A percentile compares a stretch with the other conserved stretches of the same genome.
These are phyloP conservation scores for Hypotaenidia philippensis DNA, from an alignment of 2,797 vertebrate species.

Conservation along the genomic window DNA sequence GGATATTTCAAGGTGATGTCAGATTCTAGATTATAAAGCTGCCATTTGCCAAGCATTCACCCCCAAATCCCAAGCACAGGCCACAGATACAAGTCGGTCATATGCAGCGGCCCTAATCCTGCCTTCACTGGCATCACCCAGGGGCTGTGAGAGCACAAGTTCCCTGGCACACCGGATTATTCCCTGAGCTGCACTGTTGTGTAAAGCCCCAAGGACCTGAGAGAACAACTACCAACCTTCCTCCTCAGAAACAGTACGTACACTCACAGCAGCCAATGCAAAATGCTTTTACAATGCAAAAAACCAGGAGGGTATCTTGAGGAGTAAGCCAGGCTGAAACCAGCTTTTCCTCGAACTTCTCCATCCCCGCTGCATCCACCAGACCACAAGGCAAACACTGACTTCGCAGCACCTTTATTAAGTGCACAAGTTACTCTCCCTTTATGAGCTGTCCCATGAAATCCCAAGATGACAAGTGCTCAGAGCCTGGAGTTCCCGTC, in stretches of 20 bases:
- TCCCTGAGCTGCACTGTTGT: background rate
- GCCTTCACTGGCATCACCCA: background rate
- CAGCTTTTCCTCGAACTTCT: background rate
- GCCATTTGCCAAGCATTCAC: slow-evolving; percentile 25
- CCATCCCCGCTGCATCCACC: background rate
- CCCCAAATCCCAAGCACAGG: background rate
- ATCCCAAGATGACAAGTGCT: background rate
- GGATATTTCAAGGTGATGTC: slow-evolving; percentile 74
- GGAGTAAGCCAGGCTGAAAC: background rate
- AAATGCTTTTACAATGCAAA: background rate
- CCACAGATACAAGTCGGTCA: background rate
- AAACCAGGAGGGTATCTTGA: background rate
- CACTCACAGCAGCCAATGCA: accelerated
- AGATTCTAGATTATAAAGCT: slow-evolving; percentile 55
- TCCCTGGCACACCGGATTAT: background rate
- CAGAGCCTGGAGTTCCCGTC: background rate
- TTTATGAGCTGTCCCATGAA: background rate
- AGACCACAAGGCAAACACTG: background rate
- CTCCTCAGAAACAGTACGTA: background rate
- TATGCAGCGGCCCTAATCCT: background rate
- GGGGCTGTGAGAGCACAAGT: background rate
- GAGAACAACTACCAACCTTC: background rate
- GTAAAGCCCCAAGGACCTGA: background rate
- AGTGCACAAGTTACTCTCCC: background rate
- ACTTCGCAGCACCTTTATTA: background rate